Evolutionary conservation across 1,140 invertebrate species (phyloP), one percentile per base, ranked within the genome.

Genomic region (Chironomus tepperi): DNA sequence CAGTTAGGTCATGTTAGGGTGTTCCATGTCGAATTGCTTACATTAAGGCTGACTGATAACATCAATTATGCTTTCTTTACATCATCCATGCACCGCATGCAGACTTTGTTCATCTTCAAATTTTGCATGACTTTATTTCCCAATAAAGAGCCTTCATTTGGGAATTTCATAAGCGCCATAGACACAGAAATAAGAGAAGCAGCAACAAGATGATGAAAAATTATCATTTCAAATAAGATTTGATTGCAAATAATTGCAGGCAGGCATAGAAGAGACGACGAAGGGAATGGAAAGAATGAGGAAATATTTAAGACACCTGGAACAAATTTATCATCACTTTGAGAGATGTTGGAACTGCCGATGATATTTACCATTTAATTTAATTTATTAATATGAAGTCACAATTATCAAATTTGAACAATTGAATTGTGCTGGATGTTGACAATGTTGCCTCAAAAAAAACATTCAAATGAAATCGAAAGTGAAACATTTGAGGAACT

Each of bases 391-490:
- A 34, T 34, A 34, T 34, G 24, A 34, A 34, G 5, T 2, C 5
- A 1, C 1, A 34, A 34, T 34, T 34, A 34, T 34, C 24, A 34
- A 34, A 34, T 34, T n/a, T 34, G 24, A 34, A 34, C 24, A 34
- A 34, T 34, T 34, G 24, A 34, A 73, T 34, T 34, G 73, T 74
- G n/a, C n/a, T 34, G 77, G 73, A 5, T 74, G 73, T 9, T 73
- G 57, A 9, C 78, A 76, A 1, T 78, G 75, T 8, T 76, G 73
- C 1, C 21, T 74, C 74, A 1, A 74, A 34, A n/a, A 74, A 21
- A 42, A 80, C 77, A 7, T 74, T 76, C 16, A 70, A 70, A 70
- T 70, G 65, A 70, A 70, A 70, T 70, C 16, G 65, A 70, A 70
- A 70, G 65, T 70, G 65, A 70, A 21, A 19, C 65, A 70, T 21